phyloP scores from a whole-genome alignment of 2,888 invertebrate genomes.

The Plebejus argus region DNA sequence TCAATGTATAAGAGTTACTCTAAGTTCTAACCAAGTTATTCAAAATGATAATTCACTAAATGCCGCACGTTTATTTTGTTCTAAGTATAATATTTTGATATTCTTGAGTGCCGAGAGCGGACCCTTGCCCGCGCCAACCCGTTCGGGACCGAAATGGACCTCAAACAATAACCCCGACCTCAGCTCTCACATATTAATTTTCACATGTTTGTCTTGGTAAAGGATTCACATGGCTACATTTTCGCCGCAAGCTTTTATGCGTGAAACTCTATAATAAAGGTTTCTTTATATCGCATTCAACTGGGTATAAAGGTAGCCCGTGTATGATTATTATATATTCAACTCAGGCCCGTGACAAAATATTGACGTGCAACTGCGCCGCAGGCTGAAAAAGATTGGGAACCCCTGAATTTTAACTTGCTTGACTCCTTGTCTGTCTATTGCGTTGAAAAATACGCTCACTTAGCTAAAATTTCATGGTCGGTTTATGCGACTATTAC shows the following conservation, averaged over 20 bases:
- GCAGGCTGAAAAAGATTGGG: no score
- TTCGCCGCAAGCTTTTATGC: background rate
- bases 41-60: background rate
- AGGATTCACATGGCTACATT: no score
- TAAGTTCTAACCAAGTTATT: background rate
- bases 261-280: background rate
- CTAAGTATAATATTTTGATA: slow-evolving; percentile 1
- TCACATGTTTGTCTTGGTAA: background rate
- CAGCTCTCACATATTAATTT: background rate
- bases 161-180: background rate
- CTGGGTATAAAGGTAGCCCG: background rate
- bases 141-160: background rate
- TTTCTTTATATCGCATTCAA: background rate
- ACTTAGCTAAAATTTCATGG: no score
- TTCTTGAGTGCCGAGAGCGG: background rate
- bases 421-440: no score
- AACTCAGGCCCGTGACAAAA: no score
- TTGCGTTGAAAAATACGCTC: no score
- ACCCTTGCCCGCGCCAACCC: background rate
- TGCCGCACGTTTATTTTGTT: background rate
- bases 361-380: no score
- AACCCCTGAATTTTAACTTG: no score
- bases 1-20: no score
- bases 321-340: no score
- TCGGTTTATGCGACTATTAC: no score